Base-by-base conservation (phyloP, 2,113 vertebrate genomes). In the Mohoua ochrocephala region DNA sequence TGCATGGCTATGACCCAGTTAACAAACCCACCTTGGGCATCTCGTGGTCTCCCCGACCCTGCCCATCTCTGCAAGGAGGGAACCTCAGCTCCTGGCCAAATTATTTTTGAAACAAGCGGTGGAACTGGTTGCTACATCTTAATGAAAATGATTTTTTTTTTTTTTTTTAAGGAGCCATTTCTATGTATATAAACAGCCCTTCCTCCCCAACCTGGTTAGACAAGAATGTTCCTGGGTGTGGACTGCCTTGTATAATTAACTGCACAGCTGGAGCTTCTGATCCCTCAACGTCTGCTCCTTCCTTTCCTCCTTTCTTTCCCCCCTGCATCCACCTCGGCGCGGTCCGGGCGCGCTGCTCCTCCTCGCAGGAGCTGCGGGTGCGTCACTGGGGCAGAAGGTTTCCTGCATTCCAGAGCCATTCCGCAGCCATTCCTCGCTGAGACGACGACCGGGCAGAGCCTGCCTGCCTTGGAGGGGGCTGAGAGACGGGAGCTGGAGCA, bases 211-310 rank as follows among this genome's bases (percentile, higher is more conserved):
- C 84, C 97, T 94, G 97, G 98, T 96, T 96, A 96, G 97, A 96
- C 96, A 97, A 97, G 98, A 98, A 97, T 93, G 96, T 96, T 95
- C 79, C 94, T 95, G 98, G 98, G 98, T 95, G 98, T 97, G 98
- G 98, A 94, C 94, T 71, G 84, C 78, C 81, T 97, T 52, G 93
- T 93, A 87, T 98, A 98, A 98, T 97, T 96, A 98, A 94, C 28
- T 39, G 61, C 94, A 96, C 95, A 94, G 96, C 97, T 65, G 96
- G 91, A 95, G 96, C 91, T 92, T 53, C 68, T 92, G 91, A 94
- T 94, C 91, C 50, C 93, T 89, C 87, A 35, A 92, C 69, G 90
- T 93, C 95, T 95, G 88, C 67, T 96, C 37, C 83, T 94, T 73
- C 75, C 86, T 84, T 80, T 67, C 81, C 87, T 96, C 35, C 82